Base-by-base conservation (phyloP, 2,113 vertebrate genomes). In the Glaucomys volans region DNA sequence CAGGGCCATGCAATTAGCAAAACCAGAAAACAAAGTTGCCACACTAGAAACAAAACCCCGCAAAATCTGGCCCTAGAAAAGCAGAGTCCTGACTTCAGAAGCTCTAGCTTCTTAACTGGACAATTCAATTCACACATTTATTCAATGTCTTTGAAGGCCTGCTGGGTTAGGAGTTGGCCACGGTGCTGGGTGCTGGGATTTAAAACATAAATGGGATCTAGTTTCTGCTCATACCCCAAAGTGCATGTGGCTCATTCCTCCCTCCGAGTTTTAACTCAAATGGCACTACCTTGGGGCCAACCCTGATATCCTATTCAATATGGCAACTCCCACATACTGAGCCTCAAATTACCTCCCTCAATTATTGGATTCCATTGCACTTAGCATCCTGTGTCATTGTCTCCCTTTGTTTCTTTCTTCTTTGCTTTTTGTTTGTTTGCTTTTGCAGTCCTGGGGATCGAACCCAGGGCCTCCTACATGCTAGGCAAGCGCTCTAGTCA, bases 11-110 rank as follows among this genome's bases (percentile, higher is more conserved):
- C 40, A n/a, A 52, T 89, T 94, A 94, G 52, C 87, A 77, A 79
- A 96, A 72, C 44, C 44, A 67, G 79, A 84, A 98, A 91, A 76
- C 85, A 86, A 86, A 89, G 20, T 62, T 87, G 95, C 59, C 54
- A 64, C 71, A 35, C 62, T 90, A 90, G 69, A 95, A 91, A 94
- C 13, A 79, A 90, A 82, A 92, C 57, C 87, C 90, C 89, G 12
- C 28, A 81, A 59, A 50, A 35, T 10, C n/a, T 84, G 54, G 44
- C 42, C 40, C 84, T 59, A 50, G 87, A 69, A 71, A 92, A 95
- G 22, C 62, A 92, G 92, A 57, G 40, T 16, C 40, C 52, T n/a
- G 72, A 8, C 50, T 80, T 79, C n/a, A 32, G 67, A 57, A 40
- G 66, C 42, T 44, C 57, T 35, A 3, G 16, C 22, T 40, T 76